Evolutionary conservation across 2,888 invertebrate species (phyloP).

Genomic region (Eulithis prunata): DNA sequence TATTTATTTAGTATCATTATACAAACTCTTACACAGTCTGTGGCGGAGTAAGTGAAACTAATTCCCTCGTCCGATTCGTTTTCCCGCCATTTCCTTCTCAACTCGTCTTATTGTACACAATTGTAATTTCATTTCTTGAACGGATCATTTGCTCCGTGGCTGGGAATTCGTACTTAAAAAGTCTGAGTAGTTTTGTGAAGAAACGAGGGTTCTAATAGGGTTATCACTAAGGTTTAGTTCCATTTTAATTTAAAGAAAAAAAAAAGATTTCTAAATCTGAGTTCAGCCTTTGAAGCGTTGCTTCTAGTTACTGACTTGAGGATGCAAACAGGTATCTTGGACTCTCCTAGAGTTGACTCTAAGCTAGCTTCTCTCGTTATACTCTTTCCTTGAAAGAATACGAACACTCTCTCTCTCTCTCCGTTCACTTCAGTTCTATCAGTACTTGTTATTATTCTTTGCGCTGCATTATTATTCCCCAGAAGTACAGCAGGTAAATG

Average conservation of each 20-base stretch:
- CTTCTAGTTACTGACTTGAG: no score
- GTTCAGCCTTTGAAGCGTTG: no score
- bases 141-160: slow-evolving; percentile 11
- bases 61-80: slow-evolving; percentile 19
- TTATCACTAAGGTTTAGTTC: background rate
- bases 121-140: slow-evolving; percentile 22
- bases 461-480: no score
- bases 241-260: no score
- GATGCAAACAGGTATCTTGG: no score
- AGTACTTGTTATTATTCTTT: no score
- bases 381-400: no score
- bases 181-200: background rate
- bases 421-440: no score
- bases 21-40: slow-evolving; percentile 5
- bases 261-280: no score
- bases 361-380: no score
- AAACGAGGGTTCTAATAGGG: background rate
- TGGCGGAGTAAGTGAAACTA: slow-evolving; percentile 14
- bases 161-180: background rate
- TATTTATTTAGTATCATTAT: background rate
- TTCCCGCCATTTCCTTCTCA: slow-evolving; percentile 10
- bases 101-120: slow-evolving; percentile 19
- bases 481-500: background rate
- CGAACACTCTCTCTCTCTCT: no score
- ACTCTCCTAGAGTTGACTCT: no score